Percentiles rank a stretch among this genome's conserved stretches.
These are phyloP conservation scores for Chlamydotis undulata DNA, from an alignment of 2,113 vertebrate species.

Conservation along the genomic window DNA sequence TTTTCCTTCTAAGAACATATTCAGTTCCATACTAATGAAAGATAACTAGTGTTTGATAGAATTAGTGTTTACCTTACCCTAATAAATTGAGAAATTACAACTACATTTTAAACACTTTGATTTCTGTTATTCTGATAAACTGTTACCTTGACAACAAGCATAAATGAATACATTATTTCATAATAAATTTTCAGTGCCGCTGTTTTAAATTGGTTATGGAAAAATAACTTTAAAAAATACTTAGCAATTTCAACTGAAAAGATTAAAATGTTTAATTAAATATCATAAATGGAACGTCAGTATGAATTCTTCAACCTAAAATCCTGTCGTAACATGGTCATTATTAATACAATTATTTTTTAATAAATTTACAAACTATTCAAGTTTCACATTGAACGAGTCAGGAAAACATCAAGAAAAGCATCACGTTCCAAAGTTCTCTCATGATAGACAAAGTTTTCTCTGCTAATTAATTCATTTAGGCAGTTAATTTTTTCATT, in stretches of 20 bases:
- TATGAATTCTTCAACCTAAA: slow-evolving; percentile 30
- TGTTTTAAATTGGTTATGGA: neutral
- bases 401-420: slow-evolving; percentile 20
- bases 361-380: neutral
- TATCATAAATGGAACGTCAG: slow-evolving; percentile 6
- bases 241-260: neutral
- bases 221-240: neutral
- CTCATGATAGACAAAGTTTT: neutral
- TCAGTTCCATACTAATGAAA: neutral
- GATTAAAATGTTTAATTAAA: neutral
- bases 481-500: neutral
- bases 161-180: neutral
- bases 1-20: neutral
- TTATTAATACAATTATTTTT: neutral
- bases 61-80: neutral
- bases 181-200: neutral
- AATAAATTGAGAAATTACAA: neutral
- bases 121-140: slow-evolving; percentile 17
- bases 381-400: slow-evolving; percentile 8
- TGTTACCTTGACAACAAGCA: slow-evolving; percentile 39
- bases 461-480: slow-evolving; percentile 1
- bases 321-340: neutral
- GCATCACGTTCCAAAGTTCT: neutral
- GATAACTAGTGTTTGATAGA: neutral
- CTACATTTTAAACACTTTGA: slow-evolving; percentile 1